Base-by-base conservation (phyloP, 2,113 vertebrate species). In the human (Homo sapiens) region DNA sequence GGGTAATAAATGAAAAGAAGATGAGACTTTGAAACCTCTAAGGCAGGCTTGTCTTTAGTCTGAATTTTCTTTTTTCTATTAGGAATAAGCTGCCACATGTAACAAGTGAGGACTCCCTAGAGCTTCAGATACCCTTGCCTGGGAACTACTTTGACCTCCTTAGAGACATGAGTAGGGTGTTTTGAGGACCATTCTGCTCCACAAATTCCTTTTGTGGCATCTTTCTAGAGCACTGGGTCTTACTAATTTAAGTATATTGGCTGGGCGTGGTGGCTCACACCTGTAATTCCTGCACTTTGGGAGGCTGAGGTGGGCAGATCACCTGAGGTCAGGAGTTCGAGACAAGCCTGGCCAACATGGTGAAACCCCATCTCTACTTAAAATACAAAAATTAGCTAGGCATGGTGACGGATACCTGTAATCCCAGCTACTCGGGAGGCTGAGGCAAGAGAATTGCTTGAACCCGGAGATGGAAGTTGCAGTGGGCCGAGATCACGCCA, bases 401-500 rank as follows among this genome's bases (percentile, higher is more conserved):
- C 27, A 1, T 64, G 27, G 61, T 13, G 27, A 30, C 2, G 12
- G 27, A 30, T 6, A 27, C 27, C 61, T 30, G 27, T 13, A 64
- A 14, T 64, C 27, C 27, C 27, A 30, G 52, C 18, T 55, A 8
- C 52, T 20, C 18, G 6, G 18, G 61, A 30, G 61, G 61, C 61
- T 30, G 27, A 30, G 61, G 27, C 27, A 30, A 13, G 61, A 64
- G 61, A 64, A 64, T 30, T 6, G 61, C 27, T 64, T 64, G 61
- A 64, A 64, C 25, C 5, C 1, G 61, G 5, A 13, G 11, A 5
- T 12, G 11, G 5, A 30, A 6, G 27, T 64, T 64, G 25, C 11
- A 3, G 5, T 30, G 61, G 12, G 27, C 61, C 25, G 0, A 27
- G 59, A 13, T 27, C 4, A 0, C 0, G 11, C 59, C 27, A 30